These are phyloP conservation scores for Salticus scenicus DNA, from an alignment of 2,888 invertebrate genomes.

Conservation along the genomic window DNA sequence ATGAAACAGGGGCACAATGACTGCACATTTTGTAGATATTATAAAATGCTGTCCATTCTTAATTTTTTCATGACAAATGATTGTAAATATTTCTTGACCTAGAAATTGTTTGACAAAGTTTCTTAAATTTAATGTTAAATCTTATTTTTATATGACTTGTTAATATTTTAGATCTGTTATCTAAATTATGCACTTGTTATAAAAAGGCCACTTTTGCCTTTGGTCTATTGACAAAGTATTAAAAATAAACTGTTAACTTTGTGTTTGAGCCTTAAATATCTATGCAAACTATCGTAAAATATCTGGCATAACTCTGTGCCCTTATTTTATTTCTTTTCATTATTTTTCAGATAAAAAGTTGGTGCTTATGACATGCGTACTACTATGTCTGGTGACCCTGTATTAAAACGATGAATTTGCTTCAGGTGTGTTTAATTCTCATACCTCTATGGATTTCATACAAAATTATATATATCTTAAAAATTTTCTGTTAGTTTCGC, in stretches of 20 bases:
- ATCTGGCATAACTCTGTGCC: conserved; percentile 4
- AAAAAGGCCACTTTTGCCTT: neutral
- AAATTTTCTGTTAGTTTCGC: neutral
- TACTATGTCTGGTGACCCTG: conserved; percentile 29
- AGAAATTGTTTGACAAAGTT: conserved; percentile 4
- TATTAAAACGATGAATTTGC: conserved; percentile 9
- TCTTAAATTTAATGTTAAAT: neutral
- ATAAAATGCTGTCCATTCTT: conserved; percentile 47
- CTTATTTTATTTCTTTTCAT: conserved; percentile 18
- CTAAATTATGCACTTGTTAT: conserved; percentile 22
- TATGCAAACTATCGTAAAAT: neutral
- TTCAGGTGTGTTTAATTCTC: conserved; percentile 10
- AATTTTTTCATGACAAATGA: conserved; percentile 31
- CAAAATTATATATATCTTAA: neutral
- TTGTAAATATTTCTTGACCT: neutral
- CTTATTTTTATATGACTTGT: conserved; percentile 21
- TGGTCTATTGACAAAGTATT: neutral
- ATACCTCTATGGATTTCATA: neutral
- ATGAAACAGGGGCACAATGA: conserved; percentile 27
- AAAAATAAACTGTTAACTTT: neutral
- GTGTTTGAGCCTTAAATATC: neutral
- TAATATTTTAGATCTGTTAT: neutral
- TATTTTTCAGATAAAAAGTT: conserved; percentile 30
- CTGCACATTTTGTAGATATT: conserved; percentile 29
- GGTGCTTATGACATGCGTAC: conserved; percentile 29